Evolutionary conservation across 2,888 invertebrate genomes (phyloP).

Genomic region (Vesta saturnalis): DNA sequence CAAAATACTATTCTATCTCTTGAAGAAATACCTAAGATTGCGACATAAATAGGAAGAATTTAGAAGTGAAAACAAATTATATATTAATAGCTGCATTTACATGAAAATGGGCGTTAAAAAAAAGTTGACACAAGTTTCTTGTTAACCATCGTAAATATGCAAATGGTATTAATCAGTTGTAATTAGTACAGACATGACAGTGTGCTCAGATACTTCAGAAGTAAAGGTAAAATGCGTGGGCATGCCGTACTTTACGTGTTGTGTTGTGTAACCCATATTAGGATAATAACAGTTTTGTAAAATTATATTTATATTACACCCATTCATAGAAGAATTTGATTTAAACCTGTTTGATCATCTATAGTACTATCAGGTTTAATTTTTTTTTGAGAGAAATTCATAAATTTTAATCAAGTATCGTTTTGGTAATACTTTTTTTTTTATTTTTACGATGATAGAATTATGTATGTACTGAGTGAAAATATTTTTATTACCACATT

Average conservation of each 20-base stretch:
- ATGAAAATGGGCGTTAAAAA: constrained; percentile 18
- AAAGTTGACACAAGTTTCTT: constrained; percentile 22
- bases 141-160: constrained; percentile 22
- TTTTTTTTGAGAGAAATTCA: neutral
- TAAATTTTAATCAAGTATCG: neutral
- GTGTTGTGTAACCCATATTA: too few species aligned
- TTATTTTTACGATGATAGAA: neutral
- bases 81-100: constrained; percentile 22
- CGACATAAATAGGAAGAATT: too few species aligned
- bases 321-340: neutral
- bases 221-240: constrained; percentile 6
- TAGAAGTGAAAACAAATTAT: constrained; percentile 29
- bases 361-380: neutral
- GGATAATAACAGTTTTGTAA: neutral
- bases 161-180: constrained; percentile 27
- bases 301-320: neutral
- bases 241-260: too few species aligned
- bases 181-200: constrained; percentile 19
- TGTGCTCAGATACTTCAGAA: too few species aligned
- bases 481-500: neutral
- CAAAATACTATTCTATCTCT: too few species aligned
- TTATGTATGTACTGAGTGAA: neutral
- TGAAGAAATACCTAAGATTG: too few species aligned
- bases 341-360: neutral
- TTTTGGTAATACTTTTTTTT: neutral